Base-by-base conservation (phyloP, 2,888 invertebrate genomes). In the Morpho deidamia region DNA sequence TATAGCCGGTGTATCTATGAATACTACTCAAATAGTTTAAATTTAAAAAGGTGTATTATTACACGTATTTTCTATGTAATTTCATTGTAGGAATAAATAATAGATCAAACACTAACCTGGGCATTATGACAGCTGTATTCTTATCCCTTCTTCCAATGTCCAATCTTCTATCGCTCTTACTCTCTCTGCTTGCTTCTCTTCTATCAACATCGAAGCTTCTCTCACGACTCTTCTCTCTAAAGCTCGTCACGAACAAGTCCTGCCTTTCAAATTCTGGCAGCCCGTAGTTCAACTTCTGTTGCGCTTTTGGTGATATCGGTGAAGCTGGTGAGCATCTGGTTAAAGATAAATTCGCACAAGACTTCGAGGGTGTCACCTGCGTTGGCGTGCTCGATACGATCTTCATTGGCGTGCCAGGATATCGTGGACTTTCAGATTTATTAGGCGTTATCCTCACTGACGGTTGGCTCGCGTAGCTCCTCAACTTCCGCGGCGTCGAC, bases 401-500 rank as follows among this genome's bases (percentile, higher is more conserved):
- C 47, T 76, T 79, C 54, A 71, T 74, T 5, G 83, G 82, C 0
- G 82, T 79, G 0, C 64, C 68, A 0, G 67, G 59, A 44, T 76
- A 74, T 11, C 64, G 69, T n/a, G 78, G 76, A 56, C 67, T 76
- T 33, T 69, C 76, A 48, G 57, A 70, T 68, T 83, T 90, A 56
- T 77, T 83, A 0, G 83, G 83, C 0, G 82, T 83, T 33, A 86
- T 80, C 8, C 83, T 76, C 0, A 91, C 84, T 7, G 91, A 91
- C 0, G 91, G 91, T 44, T 91, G 91, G 45, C 90, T 90, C 0
- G 82, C 83, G 38, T 86, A 87, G 48, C 89, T 76, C 66, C 90
- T 78, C 60, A 91, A 51, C 67, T 94, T 95, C 23, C 93, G 88
- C 0, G 95, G 95, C 0, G 95, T 95, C 1, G 94, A 92, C 0